Base-by-base conservation (phyloP, 2,797 vertebrate species). In the Tinamus major region DNA sequence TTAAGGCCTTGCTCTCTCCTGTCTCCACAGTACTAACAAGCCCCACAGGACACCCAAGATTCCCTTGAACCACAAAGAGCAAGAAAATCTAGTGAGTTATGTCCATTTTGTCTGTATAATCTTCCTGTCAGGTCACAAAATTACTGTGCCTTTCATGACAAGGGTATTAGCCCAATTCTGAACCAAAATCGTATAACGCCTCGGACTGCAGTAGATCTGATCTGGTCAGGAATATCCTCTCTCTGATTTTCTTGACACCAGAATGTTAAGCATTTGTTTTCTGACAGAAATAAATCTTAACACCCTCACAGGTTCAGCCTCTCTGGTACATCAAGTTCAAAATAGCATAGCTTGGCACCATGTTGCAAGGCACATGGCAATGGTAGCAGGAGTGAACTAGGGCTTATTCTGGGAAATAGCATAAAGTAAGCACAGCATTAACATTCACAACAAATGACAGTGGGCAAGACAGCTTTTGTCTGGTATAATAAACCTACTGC, bases 301-400 rank as follows among this genome's bases (percentile, higher is more conserved):
- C 11, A 63, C 18, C 69, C 62, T 71, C 1, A 0, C 67, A 83
- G 53, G 24, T 49, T 89, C 80, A 29, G 67, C 21, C 41, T 62
- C 23, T 46, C 61, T 59, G 21, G 37, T n/a, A 55, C 5, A 41
- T 41, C 49, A 41, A 24, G 51, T 56, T 84, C 42, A 71, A 74
- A 55, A 29, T 53, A 3, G 35, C 35, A 51, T 75, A 87, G 46
- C 31, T 63, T 37, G 41, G 24, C 0, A 2, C 44, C 3, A 2
- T 31, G 35, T 72, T 76, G 51, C 8, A 2, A 46, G 81, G 53
- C 2, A 0, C 0, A 0, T 1, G 0, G 6, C 1, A 1, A 48
- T 35, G 35, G 37, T 19, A 69, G 72, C 5, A 2, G 80, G 53
- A 85, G 39, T 53, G 49, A 87, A 21, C 1, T 39, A 61, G 18